These are phyloP conservation scores for Ridgeia piscesae DNA, from an alignment of 1,140 invertebrate species.

Conservation along the genomic window DNA sequence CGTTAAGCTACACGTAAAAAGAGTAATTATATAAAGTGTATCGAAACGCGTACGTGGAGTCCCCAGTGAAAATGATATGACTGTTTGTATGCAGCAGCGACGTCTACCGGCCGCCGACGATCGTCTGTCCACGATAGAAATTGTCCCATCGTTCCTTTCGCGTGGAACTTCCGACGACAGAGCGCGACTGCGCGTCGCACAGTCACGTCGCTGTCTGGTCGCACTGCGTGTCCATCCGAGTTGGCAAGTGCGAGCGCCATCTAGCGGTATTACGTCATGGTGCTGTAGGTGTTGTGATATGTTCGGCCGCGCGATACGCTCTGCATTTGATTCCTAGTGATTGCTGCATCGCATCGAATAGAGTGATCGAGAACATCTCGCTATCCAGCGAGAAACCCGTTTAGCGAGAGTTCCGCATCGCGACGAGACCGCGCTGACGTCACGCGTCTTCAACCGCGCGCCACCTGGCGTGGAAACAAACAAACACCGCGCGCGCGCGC, in stretches of 20 bases:
- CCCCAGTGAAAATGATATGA: neutral
- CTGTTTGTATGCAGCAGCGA: neutral
- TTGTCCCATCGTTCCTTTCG: neutral
- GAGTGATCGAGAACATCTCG: neutral
- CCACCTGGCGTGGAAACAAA: conserved; percentile 7
- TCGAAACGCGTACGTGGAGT: neutral
- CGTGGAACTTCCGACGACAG: neutral
- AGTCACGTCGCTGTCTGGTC: too few relatives aligned
- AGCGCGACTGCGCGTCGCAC: too few relatives aligned
- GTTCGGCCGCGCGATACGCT: neutral
- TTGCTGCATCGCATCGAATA: neutral
- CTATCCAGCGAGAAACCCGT: neutral
- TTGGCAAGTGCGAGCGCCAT: neutral
- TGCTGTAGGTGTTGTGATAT: neutral
- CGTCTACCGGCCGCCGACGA: neutral
- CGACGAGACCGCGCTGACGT: neutral
- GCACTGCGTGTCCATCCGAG: neutral
- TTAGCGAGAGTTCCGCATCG: neutral
- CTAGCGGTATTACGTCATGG: neutral
- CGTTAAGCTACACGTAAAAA: neutral
- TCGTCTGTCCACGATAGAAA: neutral
- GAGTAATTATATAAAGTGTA: neutral
- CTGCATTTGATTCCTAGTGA: neutral
- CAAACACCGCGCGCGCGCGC: neutral
- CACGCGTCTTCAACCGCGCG: too few relatives aligned